Percentiles rank a stretch among this genome's conserved stretches.
phyloP scores from a whole-genome alignment of 2,888 invertebrate species.

The Lepeophtheirus nordmannii region DNA sequence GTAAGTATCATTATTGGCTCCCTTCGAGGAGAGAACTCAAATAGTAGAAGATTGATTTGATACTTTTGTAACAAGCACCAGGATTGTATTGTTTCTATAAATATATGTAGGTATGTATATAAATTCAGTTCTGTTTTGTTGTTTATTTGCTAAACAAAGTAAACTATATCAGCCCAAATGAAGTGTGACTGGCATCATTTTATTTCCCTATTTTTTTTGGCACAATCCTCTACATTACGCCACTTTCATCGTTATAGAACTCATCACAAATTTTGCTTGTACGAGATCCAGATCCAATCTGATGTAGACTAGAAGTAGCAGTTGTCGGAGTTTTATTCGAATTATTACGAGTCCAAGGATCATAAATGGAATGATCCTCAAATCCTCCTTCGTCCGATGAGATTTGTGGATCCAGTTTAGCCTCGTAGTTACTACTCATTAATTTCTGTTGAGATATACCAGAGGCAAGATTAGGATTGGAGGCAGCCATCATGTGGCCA shows the following conservation, averaged over 20 bases:
- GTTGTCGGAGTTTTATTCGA: neutral
- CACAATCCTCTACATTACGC: neutral
- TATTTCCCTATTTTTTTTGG: too few relatives aligned
- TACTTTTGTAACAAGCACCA: too few relatives aligned
- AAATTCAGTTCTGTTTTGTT: too few relatives aligned
- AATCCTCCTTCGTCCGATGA: constrained; percentile 3
- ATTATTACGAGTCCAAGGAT: constrained; percentile 3
- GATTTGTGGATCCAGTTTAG: neutral
- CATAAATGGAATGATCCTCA: neutral
- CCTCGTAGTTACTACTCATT: neutral
- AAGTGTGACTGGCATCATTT: too few relatives aligned
- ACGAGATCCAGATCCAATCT: neutral
- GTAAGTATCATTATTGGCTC: too few relatives aligned
- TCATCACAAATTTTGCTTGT: constrained; percentile 1
- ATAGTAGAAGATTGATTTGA: too few relatives aligned
- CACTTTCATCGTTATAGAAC: neutral
- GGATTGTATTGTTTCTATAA: too few relatives aligned
- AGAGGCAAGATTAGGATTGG: neutral
- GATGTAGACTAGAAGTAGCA: constrained; percentile 1
- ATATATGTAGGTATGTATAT: too few relatives aligned
- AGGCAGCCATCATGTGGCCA: neutral
- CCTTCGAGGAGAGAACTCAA: too few relatives aligned
- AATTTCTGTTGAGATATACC: neutral
- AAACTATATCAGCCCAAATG: too few relatives aligned
- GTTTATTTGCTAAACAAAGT: too few relatives aligned